phyloP scores from a whole-genome alignment of 1,140 invertebrate species.

The Macrobrachium nipponense region DNA sequence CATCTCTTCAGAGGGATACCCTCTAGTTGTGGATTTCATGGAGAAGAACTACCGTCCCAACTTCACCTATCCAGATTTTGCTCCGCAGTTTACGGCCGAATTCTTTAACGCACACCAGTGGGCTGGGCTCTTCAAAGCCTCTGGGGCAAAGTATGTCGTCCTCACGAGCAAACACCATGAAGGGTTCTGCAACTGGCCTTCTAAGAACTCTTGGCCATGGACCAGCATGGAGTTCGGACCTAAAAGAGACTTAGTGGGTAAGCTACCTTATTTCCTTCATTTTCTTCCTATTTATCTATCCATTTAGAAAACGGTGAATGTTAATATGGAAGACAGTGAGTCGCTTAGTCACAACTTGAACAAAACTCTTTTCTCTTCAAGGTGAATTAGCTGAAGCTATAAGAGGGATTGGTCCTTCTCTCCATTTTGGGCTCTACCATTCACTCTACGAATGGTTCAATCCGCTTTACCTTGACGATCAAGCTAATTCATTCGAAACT shows the following conservation, averaged over 20 bases:
- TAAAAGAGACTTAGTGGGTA: conserved; percentile 69
- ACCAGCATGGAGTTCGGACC: conserved; percentile 71
- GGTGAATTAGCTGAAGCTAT: background rate
- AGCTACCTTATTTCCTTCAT: conserved; percentile 12
- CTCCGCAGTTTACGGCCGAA: conserved; percentile 68
- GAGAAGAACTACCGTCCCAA: conserved; percentile 68
- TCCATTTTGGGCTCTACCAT: background rate
- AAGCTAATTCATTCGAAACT: too few species aligned
- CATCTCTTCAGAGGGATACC: too few species aligned
- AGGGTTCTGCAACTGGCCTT: conserved; percentile 72
- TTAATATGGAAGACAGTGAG: too few species aligned
- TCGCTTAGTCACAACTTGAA: background rate
- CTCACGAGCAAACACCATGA: conserved; percentile 74
- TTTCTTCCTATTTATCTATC: too few species aligned
- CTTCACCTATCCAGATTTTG: conserved; percentile 72
- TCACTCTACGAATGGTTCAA: background rate
- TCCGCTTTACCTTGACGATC: background rate
- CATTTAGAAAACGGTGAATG: too few species aligned
- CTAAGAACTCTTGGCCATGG: conserved; percentile 70
- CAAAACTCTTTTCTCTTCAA: background rate
- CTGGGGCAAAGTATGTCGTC: conserved; percentile 70
- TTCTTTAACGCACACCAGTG: conserved; percentile 69
- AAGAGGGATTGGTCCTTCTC: background rate
- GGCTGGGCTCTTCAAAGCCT: conserved; percentile 68
- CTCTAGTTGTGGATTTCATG: conserved; percentile 67